Conservation (phyloP, 2,797 vertebrate species). For the Odontamblyopus lacepedii region DNA sequence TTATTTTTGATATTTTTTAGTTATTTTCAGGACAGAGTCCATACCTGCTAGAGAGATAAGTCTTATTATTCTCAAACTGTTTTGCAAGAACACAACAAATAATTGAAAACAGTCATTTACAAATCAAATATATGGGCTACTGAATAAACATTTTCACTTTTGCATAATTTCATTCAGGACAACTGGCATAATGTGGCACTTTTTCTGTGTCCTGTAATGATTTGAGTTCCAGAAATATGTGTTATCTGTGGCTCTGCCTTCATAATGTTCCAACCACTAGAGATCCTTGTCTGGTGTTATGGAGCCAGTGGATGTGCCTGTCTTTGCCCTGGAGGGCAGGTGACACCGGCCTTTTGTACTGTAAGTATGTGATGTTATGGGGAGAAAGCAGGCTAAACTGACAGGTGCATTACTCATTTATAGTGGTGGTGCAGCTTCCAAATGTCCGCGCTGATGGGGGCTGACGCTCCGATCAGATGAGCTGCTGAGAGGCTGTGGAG, state of each 20-base stretch:
- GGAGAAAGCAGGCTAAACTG: slow-evolving; percentile 56
- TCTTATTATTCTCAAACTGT: too few species aligned
- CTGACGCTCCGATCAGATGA: slow-evolving; percentile 57
- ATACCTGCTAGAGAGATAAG: too few species aligned
- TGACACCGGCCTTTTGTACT: slow-evolving; percentile 32
- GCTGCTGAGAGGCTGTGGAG: slow-evolving; percentile 58
- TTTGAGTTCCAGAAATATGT: too few species aligned
- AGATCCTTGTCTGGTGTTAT: slow-evolving; percentile 1
- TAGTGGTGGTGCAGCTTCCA: slow-evolving; percentile 60
- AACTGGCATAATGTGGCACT: too few species aligned
- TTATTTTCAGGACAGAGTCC: too few species aligned
- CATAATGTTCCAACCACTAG: neutral
- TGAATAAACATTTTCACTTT: too few species aligned
- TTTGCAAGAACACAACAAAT: too few species aligned
- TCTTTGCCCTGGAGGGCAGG: slow-evolving; percentile 29
- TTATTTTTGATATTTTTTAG: too few species aligned
- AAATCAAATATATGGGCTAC: too few species aligned
- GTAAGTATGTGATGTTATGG: slow-evolving; percentile 46
- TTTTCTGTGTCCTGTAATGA: too few species aligned
- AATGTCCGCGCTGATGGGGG: slow-evolving; percentile 58
- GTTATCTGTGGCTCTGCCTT: neutral
- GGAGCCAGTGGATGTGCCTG: slow-evolving; percentile 24
- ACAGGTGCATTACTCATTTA: slow-evolving; percentile 68
- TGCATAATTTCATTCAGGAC: too few species aligned
- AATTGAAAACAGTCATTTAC: too few species aligned